Conservation (phyloP, 2,888 invertebrate genomes). For the Sphaerophoria rueppellii region DNA sequence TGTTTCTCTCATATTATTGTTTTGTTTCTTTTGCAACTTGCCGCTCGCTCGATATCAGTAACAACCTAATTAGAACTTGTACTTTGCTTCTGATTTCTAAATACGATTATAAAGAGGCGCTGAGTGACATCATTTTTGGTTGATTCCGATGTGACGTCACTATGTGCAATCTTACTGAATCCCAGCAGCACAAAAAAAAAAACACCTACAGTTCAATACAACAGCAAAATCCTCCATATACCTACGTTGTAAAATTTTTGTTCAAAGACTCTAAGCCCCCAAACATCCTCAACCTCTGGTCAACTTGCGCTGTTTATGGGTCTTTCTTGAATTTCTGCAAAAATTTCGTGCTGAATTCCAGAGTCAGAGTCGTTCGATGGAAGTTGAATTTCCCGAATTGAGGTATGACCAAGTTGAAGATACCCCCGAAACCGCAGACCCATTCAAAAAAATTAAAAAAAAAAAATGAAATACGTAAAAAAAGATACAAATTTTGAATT, state of each 20-base stretch:
- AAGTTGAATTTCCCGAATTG: conserved; percentile 45
- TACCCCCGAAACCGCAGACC: conserved; percentile 4
- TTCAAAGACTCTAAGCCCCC: neutral
- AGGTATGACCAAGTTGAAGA: conserved; percentile 45
- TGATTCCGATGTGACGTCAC: conserved; percentile 54
- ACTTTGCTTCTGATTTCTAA: conserved; percentile 25
- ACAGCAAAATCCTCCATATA: neutral
- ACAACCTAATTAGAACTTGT: conserved; percentile 50
- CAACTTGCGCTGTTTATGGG: neutral
- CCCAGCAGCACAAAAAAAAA: neutral
- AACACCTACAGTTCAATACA: conserved; percentile 3
- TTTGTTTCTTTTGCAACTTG: neutral
- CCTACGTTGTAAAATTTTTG: no score
- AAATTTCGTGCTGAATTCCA: conserved; percentile 42
- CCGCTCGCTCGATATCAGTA: conserved; percentile 37
- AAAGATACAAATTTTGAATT: conserved; percentile 2
- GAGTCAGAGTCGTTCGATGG: conserved; percentile 15
- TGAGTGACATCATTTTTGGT: conserved; percentile 55
- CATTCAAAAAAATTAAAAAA: neutral
- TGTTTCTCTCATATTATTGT: neutral
- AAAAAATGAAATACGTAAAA: no score
- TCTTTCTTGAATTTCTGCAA: conserved; percentile 9
- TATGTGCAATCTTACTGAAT: conserved; percentile 43
- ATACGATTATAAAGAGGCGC: conserved; percentile 3
- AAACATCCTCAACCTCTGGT: neutral